Conservation (phyloP, 1,140 invertebrate species). For the Drosophila burlai region DNA sequence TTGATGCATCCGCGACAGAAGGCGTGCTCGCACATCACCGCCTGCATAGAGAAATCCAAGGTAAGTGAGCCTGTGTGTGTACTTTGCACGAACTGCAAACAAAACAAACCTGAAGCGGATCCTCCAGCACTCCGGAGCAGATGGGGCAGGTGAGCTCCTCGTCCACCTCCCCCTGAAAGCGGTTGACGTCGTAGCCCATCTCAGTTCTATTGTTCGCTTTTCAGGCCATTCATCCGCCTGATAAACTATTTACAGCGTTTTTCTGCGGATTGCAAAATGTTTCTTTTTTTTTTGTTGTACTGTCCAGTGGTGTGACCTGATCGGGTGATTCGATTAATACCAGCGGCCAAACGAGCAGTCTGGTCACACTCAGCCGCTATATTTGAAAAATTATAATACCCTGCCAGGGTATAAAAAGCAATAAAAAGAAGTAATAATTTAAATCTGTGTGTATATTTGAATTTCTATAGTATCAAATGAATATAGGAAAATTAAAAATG, state of each 20-base stretch:
- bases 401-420: no score
- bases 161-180: conserved; percentile 93
- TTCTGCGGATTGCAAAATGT: conserved; percentile 58
- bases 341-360: neutral
- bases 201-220: conserved; percentile 19
- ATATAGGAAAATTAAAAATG: neutral
- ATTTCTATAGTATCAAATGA: neutral
- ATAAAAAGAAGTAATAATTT: neutral
- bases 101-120: conserved; percentile 90
- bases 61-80: conserved; percentile 13
- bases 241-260: conserved; percentile 33
- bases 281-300: conserved; percentile 43
- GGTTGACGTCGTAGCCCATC: conserved; percentile 92
- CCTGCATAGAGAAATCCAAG: conserved; percentile 87
- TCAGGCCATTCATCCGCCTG: conserved; percentile 40
- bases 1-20: conserved; percentile 97
- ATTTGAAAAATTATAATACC: neutral
- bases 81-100: conserved; percentile 18
- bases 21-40: conserved; percentile 97
- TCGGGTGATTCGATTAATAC: neutral
- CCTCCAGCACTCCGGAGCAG: conserved; percentile 92
- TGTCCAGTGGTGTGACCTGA: conserved; percentile 3
- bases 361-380: neutral
- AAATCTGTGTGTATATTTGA: neutral
- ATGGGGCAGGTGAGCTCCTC: conserved; percentile 94